A percentile compares a stretch with the other conserved stretches of the same genome.
Conservation (phyloP, 2,113 vertebrate species). For the Bufo bufo region DNA sequence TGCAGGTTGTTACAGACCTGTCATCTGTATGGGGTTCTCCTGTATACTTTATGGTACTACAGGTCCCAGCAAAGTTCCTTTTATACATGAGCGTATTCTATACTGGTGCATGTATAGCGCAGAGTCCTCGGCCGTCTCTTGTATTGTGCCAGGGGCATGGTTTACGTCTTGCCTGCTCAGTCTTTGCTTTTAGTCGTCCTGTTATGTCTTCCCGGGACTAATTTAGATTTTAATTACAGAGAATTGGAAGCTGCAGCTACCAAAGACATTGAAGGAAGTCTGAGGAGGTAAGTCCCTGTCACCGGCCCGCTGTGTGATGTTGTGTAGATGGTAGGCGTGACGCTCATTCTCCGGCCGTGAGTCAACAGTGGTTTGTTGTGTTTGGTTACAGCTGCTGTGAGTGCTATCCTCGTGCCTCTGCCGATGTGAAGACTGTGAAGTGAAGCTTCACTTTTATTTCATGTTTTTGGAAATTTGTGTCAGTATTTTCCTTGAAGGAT, state of each 20-base stretch:
- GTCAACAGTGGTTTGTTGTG: neutral
- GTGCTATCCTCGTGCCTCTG: neutral
- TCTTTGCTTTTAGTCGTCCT: slow-evolving; percentile 51
- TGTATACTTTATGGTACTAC: neutral
- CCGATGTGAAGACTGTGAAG: no score
- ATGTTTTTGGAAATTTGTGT: no score
- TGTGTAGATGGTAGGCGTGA: slow-evolving; percentile 12
- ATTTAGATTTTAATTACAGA: slow-evolving; percentile 74
- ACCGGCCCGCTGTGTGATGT: neutral
- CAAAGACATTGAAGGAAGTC: slow-evolving; percentile 95
- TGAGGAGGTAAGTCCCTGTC: slow-evolving; percentile 79
- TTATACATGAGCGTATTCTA: neutral
- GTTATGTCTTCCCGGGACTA: slow-evolving; percentile 65
- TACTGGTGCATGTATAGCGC: neutral
- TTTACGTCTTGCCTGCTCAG: neutral
- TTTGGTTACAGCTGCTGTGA: neutral
- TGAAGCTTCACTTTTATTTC: neutral
- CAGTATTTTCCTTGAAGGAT: no score
- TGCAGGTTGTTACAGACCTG: neutral
- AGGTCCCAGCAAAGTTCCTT: neutral
- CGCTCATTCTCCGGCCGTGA: neutral
- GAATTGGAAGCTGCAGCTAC: slow-evolving; percentile 98
- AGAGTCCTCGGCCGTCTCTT: neutral
- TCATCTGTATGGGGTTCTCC: no score
- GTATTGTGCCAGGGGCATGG: neutral